Conservation (phyloP, 2,888 invertebrate genomes). For the Tetheella fluctuosa region DNA sequence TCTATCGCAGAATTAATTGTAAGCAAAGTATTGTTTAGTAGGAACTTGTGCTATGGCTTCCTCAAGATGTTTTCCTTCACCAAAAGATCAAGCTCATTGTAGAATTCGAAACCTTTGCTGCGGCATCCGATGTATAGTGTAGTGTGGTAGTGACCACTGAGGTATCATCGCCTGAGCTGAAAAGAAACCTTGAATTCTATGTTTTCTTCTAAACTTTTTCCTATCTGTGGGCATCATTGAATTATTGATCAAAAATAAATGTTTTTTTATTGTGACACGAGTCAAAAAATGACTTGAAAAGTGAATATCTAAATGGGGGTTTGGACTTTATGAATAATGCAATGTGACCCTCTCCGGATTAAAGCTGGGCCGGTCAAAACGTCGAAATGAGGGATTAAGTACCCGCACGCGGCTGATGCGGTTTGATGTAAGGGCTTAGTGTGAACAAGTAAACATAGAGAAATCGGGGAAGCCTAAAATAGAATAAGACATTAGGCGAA, state of each 20-base stretch:
- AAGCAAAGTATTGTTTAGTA: neutral
- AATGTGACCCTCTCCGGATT: conserved; percentile 25
- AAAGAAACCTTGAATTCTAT: too few species aligned
- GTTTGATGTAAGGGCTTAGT: conserved; percentile 18
- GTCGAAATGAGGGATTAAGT: conserved; percentile 38
- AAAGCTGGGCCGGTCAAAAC: conserved; percentile 30
- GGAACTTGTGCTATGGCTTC: too few species aligned
- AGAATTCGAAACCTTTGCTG: too few species aligned
- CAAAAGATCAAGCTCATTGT: too few species aligned
- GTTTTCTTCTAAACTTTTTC: neutral
- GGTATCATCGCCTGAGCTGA: too few species aligned
- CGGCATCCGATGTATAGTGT: too few species aligned
- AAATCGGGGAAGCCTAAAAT: neutral
- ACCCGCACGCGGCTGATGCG: conserved; percentile 17
- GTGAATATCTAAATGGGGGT: conserved; percentile 41
- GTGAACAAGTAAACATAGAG: conserved; percentile 2
- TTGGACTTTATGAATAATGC: conserved; percentile 43
- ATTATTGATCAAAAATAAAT: neutral
- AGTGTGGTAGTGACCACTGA: too few species aligned
- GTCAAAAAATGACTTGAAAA: conserved; percentile 37
- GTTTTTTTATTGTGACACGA: neutral
- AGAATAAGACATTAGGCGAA: neutral
- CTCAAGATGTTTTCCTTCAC: too few species aligned
- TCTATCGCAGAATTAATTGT: neutral
- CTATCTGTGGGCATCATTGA: neutral